Evolutionary conservation across 1,140 invertebrate genomes (phyloP).

Genomic region (Brachionus rubens): DNA sequence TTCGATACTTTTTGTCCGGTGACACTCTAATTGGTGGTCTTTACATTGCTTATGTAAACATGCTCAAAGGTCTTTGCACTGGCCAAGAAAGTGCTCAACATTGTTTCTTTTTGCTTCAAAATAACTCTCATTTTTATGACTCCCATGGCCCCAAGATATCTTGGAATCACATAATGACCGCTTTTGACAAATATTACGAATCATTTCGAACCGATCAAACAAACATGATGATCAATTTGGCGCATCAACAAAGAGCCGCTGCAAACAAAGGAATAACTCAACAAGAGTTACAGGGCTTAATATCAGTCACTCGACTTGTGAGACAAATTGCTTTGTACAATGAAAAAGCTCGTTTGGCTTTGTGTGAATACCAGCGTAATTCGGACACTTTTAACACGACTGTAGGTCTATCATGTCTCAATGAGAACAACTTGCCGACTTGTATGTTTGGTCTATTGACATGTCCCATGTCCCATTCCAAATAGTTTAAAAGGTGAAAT

Average conservation of each 20-base stretch:
- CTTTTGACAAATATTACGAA: constrained; percentile 39
- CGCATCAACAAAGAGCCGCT: constrained; percentile 58
- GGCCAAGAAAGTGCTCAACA: constrained; percentile 70
- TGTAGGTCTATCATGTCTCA: neutral
- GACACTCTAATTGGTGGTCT: constrained; percentile 78
- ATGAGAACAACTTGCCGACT: constrained; percentile 48
- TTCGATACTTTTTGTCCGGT: constrained; percentile 71
- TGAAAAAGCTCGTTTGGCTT: constrained; percentile 40
- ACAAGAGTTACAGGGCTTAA: constrained; percentile 79
- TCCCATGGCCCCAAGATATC: constrained; percentile 51
- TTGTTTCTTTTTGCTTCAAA: constrained; percentile 80
- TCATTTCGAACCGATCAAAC: constrained; percentile 13
- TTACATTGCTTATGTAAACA: constrained; percentile 79
- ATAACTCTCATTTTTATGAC: constrained; percentile 61
- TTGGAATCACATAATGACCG: constrained; percentile 24
- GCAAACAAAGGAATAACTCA: constrained; percentile 70
- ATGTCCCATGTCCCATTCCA: constrained; percentile 80
- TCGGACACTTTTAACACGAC: neutral
- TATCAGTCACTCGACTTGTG: constrained; percentile 74
- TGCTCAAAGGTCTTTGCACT: constrained; percentile 76
- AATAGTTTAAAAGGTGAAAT: constrained; percentile 78
- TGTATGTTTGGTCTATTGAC: constrained; percentile 80
- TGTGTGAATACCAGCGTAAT: neutral
- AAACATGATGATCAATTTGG: constrained; percentile 63
- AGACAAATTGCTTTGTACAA: constrained; percentile 68